Conservation (phyloP, 2,797 vertebrate species). For the Lerista edwardsae region DNA sequence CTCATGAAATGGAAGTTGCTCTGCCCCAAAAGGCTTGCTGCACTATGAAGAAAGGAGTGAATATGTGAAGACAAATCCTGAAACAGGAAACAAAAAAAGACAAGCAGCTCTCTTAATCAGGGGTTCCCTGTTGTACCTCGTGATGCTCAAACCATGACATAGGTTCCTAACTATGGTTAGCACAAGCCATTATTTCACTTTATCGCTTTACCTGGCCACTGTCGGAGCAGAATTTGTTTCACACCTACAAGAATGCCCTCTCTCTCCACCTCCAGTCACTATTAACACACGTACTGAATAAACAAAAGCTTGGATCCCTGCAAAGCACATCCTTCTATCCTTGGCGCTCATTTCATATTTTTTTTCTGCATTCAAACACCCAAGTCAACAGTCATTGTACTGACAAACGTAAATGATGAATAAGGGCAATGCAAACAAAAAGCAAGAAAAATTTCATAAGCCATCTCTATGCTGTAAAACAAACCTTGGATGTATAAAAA, state of each 20-base stretch:
- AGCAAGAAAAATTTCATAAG: constrained; percentile 36
- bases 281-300: constrained; percentile 32
- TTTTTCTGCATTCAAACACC: constrained; percentile 46
- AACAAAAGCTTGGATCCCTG: constrained; percentile 30
- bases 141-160: no score
- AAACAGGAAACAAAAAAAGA: no score
- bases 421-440: constrained; percentile 57
- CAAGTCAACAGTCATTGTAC: constrained; percentile 34
- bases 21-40: no score
- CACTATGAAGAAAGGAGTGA: no score
- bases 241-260: background rate
- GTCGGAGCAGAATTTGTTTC: background rate
- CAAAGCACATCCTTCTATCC: constrained; percentile 32
- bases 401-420: constrained; percentile 64
- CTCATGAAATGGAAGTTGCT: no score
- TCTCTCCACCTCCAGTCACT: background rate
- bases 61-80: no score
- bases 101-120: no score
- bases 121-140: no score
- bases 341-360: constrained; percentile 52
- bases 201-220: no score
- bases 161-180: no score
- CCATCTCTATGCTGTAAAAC: constrained; percentile 52
- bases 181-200: no score
- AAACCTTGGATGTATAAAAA: constrained; percentile 52